A percentile compares a stretch with the other conserved stretches of the same genome.
phyloP scores from a whole-genome alignment of 2,113 vertebrate genomes.

The Poeciliopsis occidentalis region DNA sequence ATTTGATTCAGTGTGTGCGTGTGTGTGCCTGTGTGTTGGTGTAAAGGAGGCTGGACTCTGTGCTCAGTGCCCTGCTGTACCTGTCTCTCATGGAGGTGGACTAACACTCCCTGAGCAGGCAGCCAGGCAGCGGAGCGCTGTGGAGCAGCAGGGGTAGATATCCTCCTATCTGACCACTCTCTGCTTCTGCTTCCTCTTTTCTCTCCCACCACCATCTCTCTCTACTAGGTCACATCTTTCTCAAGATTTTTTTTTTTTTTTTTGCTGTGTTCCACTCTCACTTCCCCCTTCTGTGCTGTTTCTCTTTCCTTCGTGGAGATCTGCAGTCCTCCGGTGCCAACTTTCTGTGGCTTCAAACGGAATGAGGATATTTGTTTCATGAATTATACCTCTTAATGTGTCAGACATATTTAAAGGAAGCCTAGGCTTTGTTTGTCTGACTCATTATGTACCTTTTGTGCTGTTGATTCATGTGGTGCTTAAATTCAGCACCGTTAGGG shows the following conservation, averaged over 20 bases:
- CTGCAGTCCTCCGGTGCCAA: background rate
- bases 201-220: constrained; percentile 35
- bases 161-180: constrained; percentile 53
- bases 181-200: constrained; percentile 59
- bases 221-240: constrained; percentile 28
- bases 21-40: constrained; percentile 44
- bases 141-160: constrained; percentile 73
- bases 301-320: constrained; percentile 4
- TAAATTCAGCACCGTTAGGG: constrained; percentile 12
- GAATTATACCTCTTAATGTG: background rate
- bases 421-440: constrained; percentile 12
- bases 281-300: constrained; percentile 33
- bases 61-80: constrained; percentile 76
- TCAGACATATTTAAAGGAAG: background rate
- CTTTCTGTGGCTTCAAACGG: constrained; percentile 7
- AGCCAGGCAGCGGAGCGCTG: constrained; percentile 59
- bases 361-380: background rate
- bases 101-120: constrained; percentile 73
- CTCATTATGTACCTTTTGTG: constrained; percentile 6
- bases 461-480: constrained; percentile 12
- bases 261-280: constrained; percentile 47
- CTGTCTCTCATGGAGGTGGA: constrained; percentile 79
- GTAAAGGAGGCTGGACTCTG: constrained; percentile 64
- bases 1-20: constrained; percentile 43
- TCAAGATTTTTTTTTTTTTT: constrained; percentile 22